phyloP scores from a whole-genome alignment of 2,888 invertebrate species.

The Dendrolimus pini region DNA sequence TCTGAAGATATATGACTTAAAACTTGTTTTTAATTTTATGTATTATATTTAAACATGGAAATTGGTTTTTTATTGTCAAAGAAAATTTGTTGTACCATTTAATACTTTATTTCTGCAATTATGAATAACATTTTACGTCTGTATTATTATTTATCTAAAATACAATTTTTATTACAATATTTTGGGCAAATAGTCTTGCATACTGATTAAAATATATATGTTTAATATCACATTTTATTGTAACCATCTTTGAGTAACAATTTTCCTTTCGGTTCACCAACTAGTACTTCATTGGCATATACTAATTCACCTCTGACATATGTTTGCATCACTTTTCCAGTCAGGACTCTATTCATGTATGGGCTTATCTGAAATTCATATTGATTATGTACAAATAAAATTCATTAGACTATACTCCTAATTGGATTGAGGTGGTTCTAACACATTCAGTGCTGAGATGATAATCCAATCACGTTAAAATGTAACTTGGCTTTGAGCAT shows the following conservation, averaged over 20 bases:
- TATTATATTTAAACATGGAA: background rate
- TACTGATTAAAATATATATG: background rate
- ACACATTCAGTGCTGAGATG: too few relatives aligned
- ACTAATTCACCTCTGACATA: constrained; percentile 78
- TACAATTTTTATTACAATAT: too few relatives aligned
- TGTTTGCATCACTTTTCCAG: constrained; percentile 78
- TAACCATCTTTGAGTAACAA: constrained; percentile 40
- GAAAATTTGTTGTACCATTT: too few relatives aligned
- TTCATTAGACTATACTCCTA: too few relatives aligned
- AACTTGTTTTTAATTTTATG: background rate
- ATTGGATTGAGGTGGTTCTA: too few relatives aligned
- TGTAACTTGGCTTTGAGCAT: too few relatives aligned
- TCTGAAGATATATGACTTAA: constrained; percentile 53
- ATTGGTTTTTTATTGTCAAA: too few relatives aligned
- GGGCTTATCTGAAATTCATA: constrained; percentile 73
- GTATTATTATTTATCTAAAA: too few relatives aligned
- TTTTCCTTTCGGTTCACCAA: constrained; percentile 51
- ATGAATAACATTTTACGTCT: too few relatives aligned
- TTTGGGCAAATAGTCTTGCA: too few relatives aligned
- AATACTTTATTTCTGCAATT: too few relatives aligned
- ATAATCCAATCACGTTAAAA: too few relatives aligned
- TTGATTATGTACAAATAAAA: background rate
- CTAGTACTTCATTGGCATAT: constrained; percentile 55
- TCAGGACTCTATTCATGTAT: constrained; percentile 75
- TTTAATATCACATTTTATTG: background rate